Percentiles rank a stretch among this genome's conserved stretches.
These are phyloP conservation scores for Diarsia rubi DNA, from an alignment of 2,888 invertebrate genomes.

Conservation along the genomic window DNA sequence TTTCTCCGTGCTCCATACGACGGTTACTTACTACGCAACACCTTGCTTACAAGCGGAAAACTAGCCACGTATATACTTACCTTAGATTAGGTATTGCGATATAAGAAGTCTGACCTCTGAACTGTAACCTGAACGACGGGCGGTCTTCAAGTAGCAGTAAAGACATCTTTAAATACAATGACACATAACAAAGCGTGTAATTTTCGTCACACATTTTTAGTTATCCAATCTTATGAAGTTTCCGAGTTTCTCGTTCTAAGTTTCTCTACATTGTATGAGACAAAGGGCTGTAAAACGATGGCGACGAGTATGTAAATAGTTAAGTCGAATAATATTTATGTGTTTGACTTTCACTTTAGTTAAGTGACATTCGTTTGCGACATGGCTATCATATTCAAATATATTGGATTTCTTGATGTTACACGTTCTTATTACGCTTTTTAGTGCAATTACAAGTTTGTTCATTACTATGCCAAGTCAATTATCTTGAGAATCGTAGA, in stretches of 20 bases:
- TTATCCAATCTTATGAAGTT: slow-evolving; percentile 48
- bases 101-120: slow-evolving; percentile 42
- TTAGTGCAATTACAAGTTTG: background rate
- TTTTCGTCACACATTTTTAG: slow-evolving; percentile 20
- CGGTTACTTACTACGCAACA: background rate
- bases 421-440: background rate
- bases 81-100: slow-evolving; percentile 26
- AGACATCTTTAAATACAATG: slow-evolving; percentile 48
- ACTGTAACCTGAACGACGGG: slow-evolving; percentile 47
- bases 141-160: slow-evolving; percentile 32
- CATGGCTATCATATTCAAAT: slow-evolving; percentile 39
- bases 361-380: slow-evolving; percentile 29
- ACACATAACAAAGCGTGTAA: slow-evolving; percentile 48
- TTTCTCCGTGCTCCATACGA: background rate
- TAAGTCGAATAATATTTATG: slow-evolving; percentile 48
- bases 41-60: slow-evolving; percentile 24
- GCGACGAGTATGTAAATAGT: slow-evolving; percentile 44
- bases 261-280: slow-evolving; percentile 45
- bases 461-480: background rate
- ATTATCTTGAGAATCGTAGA: background rate
- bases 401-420: slow-evolving; percentile 5
- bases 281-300: slow-evolving; percentile 54
- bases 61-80: slow-evolving; percentile 23
- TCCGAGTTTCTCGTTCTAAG: slow-evolving; percentile 26
- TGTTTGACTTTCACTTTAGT: slow-evolving; percentile 52